Evolutionary conservation across 2,888 invertebrate genomes (phyloP), one percentile per base, ranked within the genome.

Genomic region (Xestia rhomboidea): DNA sequence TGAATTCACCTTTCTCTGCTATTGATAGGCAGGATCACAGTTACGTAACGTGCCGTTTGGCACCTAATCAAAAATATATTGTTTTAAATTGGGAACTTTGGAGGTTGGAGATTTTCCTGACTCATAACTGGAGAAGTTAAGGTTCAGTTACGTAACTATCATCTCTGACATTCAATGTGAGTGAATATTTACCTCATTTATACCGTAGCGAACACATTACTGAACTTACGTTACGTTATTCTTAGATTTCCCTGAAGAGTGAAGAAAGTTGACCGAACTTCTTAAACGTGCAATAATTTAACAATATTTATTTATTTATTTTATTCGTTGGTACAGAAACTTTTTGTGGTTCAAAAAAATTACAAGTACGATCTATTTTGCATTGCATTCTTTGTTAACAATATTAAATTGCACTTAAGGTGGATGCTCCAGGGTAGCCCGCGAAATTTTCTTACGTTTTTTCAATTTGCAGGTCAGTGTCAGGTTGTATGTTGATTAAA

Each of bases 1-100:
- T 41, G 27, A 76, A 76, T 82, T 71, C 51, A 75, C 44, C 34
- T 67, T 64, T 38, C 27, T 66, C 30, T 67, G 62, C 41, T 24
- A 34, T 76, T 66, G 38, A 66, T 60, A 38, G 13, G 38, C 49
- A 27, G 24, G 30, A 69, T 49, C 15, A 15, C 18, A 41, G 24
- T 75, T 34, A 63, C 21, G 27, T 44, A 67, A 73, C 27, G 15
- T n/a, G 7, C 15, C 51, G 60, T 68, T 81, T 76, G 57, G 63
- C 57, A 46, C 57, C 8, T 30, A 44, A 46, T 60, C 15, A 57
- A 75, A 34, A 54, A 7, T 2, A 64, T 21, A 3, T 44, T n/a
- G 11, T 18, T 57, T 24, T 4, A 24, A n/a, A 41, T 18, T 24
- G 2, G 10, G 6, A 34, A 21, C 18, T 51, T 41, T 41, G 21